Evolutionary conservation across 64 coral and sea anemone species (phyloP).

Genomic region (Montipora sp.): DNA sequence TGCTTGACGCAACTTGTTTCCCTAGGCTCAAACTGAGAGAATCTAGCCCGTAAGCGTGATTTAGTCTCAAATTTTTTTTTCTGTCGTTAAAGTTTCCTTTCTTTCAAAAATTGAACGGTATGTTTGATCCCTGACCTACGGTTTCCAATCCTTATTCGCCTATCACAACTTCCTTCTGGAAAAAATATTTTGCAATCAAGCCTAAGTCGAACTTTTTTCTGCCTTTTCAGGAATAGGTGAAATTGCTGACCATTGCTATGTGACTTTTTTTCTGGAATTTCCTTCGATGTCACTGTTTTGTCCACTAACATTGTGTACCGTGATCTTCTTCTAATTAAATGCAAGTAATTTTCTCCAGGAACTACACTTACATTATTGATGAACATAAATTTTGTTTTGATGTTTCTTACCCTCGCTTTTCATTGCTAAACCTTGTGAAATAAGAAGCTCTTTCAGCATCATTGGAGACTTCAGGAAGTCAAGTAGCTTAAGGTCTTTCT

Average conservation of each 20-base stretch:
- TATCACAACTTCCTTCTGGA: neutral
- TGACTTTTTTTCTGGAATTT: neutral
- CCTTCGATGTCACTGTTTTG: neutral
- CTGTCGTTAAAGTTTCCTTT: no score
- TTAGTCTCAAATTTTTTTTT: no score
- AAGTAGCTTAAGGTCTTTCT: conserved; percentile 1
- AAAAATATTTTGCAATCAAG: neutral
- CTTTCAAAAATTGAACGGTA: no score
- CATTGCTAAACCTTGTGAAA: conserved; percentile 6
- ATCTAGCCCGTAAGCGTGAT: no score
- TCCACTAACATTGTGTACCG: neutral
- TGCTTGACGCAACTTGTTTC: no score
- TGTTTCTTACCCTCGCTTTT: neutral
- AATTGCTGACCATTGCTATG: neutral
- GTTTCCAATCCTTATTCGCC: neutral
- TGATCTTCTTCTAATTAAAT: neutral
- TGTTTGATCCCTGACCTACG: neutral
- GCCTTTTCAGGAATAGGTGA: neutral
- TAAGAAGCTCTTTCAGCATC: conserved; percentile 7
- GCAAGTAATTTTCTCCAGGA: neutral
- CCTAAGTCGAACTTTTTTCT: neutral
- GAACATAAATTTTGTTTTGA: neutral
- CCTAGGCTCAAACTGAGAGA: no score
- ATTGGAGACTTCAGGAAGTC: neutral
- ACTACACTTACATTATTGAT: neutral